These are phyloP conservation scores for Helarctos malayanus DNA, from an alignment of 2,797 vertebrate genomes.

Conservation along the genomic window DNA sequence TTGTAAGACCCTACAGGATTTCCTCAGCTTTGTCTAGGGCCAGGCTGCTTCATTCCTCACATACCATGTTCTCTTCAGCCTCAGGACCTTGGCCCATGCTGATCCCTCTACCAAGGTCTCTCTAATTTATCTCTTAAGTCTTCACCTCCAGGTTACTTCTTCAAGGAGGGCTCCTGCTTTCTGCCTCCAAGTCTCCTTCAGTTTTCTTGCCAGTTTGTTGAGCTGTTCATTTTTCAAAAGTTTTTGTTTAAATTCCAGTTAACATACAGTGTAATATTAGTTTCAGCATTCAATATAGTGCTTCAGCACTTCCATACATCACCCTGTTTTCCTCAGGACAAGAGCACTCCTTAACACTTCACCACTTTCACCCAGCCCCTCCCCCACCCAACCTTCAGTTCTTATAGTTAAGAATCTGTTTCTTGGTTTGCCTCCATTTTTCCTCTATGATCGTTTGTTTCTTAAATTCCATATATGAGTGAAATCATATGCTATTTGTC, in stretches of 20 bases:
- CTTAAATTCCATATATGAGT: background rate
- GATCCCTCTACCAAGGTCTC: background rate
- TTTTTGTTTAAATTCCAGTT: background rate
- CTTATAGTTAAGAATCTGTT: background rate
- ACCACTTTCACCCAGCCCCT: background rate
- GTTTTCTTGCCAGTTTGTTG: background rate
- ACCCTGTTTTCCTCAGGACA: background rate
- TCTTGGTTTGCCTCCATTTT: no score
- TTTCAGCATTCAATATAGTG: background rate
- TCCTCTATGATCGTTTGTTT: background rate
- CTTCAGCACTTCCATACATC: background rate
- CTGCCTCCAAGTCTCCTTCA: background rate
- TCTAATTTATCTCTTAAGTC: background rate
- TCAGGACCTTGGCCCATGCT: background rate
- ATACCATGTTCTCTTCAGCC: background rate
- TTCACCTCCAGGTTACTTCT: background rate
- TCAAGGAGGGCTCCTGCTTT: background rate
- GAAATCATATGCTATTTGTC: background rate
- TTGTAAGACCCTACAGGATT: background rate
- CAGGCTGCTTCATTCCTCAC: background rate
- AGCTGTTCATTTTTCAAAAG: background rate
- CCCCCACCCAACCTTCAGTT: background rate
- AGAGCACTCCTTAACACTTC: background rate
- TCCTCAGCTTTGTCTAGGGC: background rate
- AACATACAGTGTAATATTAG: background rate